phyloP scores from a whole-genome alignment of 2,888 invertebrate genomes.

The Tanypteryx hageni region DNA sequence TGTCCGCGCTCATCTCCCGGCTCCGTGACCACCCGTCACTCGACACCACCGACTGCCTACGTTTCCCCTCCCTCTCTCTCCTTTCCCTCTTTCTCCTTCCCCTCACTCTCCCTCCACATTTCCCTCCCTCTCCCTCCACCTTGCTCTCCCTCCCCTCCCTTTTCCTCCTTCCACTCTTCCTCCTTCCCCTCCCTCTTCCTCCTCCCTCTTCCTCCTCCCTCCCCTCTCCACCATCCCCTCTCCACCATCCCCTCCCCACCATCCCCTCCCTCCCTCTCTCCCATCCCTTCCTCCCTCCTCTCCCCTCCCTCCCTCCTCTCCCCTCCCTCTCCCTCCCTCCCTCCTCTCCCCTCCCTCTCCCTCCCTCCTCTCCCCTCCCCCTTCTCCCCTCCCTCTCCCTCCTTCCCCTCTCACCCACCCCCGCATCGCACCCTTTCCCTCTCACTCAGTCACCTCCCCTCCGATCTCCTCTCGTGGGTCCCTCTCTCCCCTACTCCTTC shows the following conservation, averaged over 20 bases:
- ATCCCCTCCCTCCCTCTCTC: neutral
- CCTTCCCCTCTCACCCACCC: neutral
- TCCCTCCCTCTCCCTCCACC: neutral
- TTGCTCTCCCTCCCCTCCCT: neutral
- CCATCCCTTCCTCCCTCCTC: neutral
- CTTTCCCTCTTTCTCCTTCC: neutral
- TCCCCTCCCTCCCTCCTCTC: neutral
- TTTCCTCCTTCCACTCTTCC: too few relatives aligned
- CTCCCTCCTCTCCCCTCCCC: neutral
- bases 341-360: neutral
- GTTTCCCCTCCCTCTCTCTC: neutral
- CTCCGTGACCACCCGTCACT: neutral
- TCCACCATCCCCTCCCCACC: neutral
- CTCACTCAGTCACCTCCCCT: neutral
- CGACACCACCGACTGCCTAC: constrained; percentile 1
- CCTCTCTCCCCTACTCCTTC: too few relatives aligned
- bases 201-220: neutral
- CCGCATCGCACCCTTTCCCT: neutral
- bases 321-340: neutral
- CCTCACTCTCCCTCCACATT: neutral
- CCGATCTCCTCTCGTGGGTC: neutral
- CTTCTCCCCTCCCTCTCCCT: neutral
- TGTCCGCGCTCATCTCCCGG: constrained; percentile 2
- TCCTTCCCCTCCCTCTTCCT: too few relatives aligned
- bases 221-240: neutral